Base-by-base conservation (phyloP, 1,140 invertebrate species). In the Drosophila kohkoa region DNA sequence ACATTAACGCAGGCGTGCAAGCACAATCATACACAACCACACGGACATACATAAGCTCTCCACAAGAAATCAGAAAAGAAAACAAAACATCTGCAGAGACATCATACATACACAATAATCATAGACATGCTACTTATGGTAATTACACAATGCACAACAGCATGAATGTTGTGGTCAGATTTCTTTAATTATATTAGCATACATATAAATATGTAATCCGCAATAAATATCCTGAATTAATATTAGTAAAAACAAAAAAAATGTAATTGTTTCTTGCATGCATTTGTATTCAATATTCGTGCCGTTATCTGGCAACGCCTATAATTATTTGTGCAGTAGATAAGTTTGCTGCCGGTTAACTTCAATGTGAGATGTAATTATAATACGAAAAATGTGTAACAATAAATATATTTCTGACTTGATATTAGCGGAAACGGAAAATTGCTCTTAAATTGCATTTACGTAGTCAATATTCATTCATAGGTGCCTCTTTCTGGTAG, bases 161-260 rank as follows among this genome's bases (percentile, higher is more conserved):
- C 46, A 45, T 46, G 45, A 46, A 38, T 38, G 35, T 38, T 38
- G 8, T 60, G 38, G 35, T 13, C 48, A 30, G 15, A 35, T 60
- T 60, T 68, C 8, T 45, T 35, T 16, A 68, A 60, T 60, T 59
- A 68, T 32, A 38, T 1, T 38, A 48, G 49, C 13, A 10, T 74
- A 69, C 65, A 69, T 55, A 55, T 46, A 15, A 69, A 62, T 62
- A 62, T 74, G 66, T 74, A 74, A 55, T 16, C 52, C 13, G 32
- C 11, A 62, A 52, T 46, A 68, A 74, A 38, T 15, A 32, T n/a
- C 49, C 2, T 32, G 20, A 11, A 8, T 52, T 60, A 41, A 41
- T 7, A n/a, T 51, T 63, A 49, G 51, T 54, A 54, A 52, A 8
- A 25, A 10, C 16, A 6, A 49, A 30, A 35, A 54, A 8, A 54